A percentile compares a stretch with the other conserved stretches of the same genome.
Conservation (phyloP, 2,888 invertebrate genomes). For the Himalopsyche kuldschensis region DNA sequence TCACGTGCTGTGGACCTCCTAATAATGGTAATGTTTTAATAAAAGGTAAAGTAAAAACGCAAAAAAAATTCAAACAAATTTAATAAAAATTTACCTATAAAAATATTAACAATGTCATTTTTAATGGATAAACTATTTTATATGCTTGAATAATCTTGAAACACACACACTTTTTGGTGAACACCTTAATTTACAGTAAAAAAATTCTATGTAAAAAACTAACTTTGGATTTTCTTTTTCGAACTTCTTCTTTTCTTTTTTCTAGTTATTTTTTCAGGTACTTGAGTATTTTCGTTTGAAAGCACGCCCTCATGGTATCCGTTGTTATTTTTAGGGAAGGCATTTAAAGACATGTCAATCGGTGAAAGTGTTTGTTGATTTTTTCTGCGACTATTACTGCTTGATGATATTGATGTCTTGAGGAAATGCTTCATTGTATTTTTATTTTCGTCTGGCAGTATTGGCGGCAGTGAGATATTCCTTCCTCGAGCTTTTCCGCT, state of each 20-base stretch:
- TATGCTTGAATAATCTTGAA: not conserved
- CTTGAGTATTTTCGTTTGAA: not conserved
- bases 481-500: slow-evolving; percentile 37
- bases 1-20: not conserved
- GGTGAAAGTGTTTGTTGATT: slow-evolving; percentile 30
- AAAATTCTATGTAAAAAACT: not conserved
- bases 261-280: not conserved
- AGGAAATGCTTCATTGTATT: slow-evolving; percentile 41
- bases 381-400: slow-evolving; percentile 12
- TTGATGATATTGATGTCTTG: slow-evolving; percentile 1
- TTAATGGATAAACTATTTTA: not conserved
- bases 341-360: slow-evolving; percentile 10
- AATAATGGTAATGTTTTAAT: not conserved
- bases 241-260: slow-evolving; percentile 11
- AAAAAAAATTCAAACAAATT: not conserved
- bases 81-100: not conserved
- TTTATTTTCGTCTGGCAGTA: slow-evolving; percentile 53
- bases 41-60: not conserved
- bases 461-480: slow-evolving; percentile 55
- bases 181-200: not conserved
- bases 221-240: not conserved
- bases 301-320: not conserved
- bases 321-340: slow-evolving; percentile 16
- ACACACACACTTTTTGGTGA: not conserved
- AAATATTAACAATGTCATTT: not conserved